These are phyloP conservation scores for Scyliorhinus canicula DNA, from an alignment of 2,797 vertebrate genomes.

Conservation along the genomic window DNA sequence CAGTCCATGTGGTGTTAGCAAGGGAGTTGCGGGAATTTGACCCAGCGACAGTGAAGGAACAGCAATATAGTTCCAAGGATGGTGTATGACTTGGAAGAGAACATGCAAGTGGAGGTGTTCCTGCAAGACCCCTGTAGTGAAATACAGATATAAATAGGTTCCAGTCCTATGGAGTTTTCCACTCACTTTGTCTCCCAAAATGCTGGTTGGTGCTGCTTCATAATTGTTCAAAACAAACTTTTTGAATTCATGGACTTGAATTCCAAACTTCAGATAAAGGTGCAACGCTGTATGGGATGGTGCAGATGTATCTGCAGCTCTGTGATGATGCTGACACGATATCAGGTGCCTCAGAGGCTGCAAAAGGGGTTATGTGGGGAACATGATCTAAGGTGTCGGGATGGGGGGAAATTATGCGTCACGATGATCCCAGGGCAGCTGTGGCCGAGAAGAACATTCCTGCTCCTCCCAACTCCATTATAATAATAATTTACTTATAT, in stretches of 20 bases:
- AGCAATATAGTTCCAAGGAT: too few relatives aligned
- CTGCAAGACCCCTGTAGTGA: background rate
- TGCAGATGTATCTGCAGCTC: background rate
- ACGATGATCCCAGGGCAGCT: background rate
- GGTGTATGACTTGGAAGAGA: too few relatives aligned
- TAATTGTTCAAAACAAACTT: background rate
- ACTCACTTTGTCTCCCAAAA: background rate
- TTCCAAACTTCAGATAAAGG: background rate
- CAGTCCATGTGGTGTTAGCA: too few relatives aligned
- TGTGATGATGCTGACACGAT: background rate
- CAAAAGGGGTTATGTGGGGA: background rate
- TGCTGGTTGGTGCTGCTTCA: background rate
- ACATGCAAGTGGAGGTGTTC: too few relatives aligned
- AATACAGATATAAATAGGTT: background rate
- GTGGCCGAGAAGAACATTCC: background rate
- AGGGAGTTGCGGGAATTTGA: too few relatives aligned
- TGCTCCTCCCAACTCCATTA: background rate
- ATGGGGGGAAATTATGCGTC: background rate
- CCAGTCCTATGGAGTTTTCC: background rate
- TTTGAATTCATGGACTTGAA: background rate
- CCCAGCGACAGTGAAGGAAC: too few relatives aligned
- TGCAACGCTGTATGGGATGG: background rate
- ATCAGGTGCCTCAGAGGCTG: background rate
- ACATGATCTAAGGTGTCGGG: background rate
- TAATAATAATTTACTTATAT: background rate